Evolutionary conservation across 2,113 vertebrate genomes (phyloP).

Genomic region (Centropus unirufus): DNA sequence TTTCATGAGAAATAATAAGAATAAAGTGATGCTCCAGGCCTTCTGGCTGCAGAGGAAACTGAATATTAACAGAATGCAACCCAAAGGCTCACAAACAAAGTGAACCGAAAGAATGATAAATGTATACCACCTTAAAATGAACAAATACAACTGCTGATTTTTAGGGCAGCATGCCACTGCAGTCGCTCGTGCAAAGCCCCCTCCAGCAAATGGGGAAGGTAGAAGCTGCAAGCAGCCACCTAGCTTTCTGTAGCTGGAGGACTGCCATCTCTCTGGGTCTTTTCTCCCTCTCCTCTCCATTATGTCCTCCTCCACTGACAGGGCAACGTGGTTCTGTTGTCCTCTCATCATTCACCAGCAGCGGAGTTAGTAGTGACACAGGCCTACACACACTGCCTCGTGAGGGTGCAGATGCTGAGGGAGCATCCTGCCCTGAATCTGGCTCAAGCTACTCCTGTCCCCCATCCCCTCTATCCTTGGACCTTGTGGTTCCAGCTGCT

Average conservation of each 20-base stretch:
- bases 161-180: not conserved
- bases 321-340: not conserved
- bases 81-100: not conserved
- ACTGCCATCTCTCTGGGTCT: not conserved
- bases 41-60: not conserved
- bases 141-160: not conserved
- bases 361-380: not conserved
- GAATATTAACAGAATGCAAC: not conserved
- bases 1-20: not conserved
- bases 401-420: rapidly evolving
- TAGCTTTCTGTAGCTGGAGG: not conserved
- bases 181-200: not conserved
- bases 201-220: not conserved
- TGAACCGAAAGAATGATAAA: not conserved
- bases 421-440: not conserved
- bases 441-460: not conserved
- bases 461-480: not conserved
- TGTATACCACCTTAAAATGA: not conserved
- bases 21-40: not conserved
- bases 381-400: not conserved
- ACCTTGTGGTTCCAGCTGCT: not conserved
- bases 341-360: not conserved
- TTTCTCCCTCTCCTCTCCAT: not conserved
- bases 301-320: not conserved
- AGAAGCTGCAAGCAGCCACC: not conserved